Evolutionary conservation across 1,140 invertebrate species (phyloP).

Genomic region (Trigoniulus corallinus): DNA sequence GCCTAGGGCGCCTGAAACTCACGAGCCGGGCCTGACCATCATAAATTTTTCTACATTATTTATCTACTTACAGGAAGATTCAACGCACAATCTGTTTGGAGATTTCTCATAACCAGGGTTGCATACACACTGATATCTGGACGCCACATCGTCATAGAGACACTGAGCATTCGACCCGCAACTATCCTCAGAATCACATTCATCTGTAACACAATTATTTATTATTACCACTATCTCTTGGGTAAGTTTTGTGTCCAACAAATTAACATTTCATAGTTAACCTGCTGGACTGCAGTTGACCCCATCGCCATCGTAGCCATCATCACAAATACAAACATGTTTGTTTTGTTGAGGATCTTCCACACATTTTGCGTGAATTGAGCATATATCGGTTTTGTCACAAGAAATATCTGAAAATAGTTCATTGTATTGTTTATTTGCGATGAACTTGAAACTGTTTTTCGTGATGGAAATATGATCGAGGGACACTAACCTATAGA

Average conservation of each 20-base stretch:
- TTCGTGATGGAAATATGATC: slow-evolving; percentile 23
- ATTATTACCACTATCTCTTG: slow-evolving; percentile 12
- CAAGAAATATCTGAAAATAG: slow-evolving; percentile 25
- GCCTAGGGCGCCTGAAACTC: too few relatives aligned
- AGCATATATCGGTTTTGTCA: slow-evolving; percentile 33
- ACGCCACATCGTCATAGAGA: slow-evolving; percentile 22
- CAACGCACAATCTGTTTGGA: slow-evolving; percentile 27
- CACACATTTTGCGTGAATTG: slow-evolving; percentile 53
- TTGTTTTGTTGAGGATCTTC: slow-evolving; percentile 36
- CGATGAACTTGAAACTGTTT: slow-evolving; percentile 42
- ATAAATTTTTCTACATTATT: background rate
- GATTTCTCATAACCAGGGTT: slow-evolving; percentile 15
- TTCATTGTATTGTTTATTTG: slow-evolving; percentile 31
- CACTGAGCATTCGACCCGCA: slow-evolving; percentile 48
- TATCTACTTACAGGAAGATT: slow-evolving; percentile 16
- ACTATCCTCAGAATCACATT: slow-evolving; percentile 20
- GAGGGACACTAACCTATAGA: slow-evolving; percentile 35
- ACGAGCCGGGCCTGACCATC: too few relatives aligned
- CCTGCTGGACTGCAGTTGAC: slow-evolving; percentile 18
- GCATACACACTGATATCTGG: slow-evolving; percentile 29
- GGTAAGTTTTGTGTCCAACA: too few relatives aligned
- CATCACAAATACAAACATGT: slow-evolving; percentile 50
- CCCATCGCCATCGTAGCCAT: slow-evolving; percentile 36
- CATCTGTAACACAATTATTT: slow-evolving; percentile 12
- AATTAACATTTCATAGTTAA: slow-evolving; percentile 16